Evolutionary conservation across 2,888 invertebrate genomes (phyloP).

Genomic region (Thumatha senex): DNA sequence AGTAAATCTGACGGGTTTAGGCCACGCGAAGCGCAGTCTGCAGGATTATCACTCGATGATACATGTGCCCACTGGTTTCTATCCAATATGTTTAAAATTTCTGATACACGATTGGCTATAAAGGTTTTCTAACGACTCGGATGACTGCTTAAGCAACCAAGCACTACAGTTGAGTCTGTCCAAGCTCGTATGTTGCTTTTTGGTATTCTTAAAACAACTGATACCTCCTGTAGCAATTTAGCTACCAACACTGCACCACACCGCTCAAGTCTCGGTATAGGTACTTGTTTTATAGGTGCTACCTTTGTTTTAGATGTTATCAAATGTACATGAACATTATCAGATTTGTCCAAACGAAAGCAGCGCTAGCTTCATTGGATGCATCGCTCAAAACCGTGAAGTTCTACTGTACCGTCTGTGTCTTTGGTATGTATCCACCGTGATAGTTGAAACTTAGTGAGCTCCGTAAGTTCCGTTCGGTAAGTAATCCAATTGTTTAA

Average conservation of each 20-base stretch:
- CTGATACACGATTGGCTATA: background rate
- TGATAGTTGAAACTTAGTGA: constrained; percentile 9
- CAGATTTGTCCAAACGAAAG: constrained; percentile 17
- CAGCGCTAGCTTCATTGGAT: constrained; percentile 24
- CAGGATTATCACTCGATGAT: background rate
- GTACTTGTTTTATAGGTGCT: background rate
- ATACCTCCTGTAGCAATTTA: no score
- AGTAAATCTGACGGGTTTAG: background rate
- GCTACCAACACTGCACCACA: no score
- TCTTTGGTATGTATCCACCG: constrained; percentile 13
- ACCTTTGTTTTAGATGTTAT: background rate
- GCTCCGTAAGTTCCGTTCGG: constrained; percentile 5
- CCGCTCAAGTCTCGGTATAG: background rate
- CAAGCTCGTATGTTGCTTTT: no score
- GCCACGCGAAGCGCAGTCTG: background rate
- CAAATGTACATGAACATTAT: background rate
- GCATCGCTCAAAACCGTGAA: constrained; percentile 26
- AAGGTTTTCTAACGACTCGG: background rate
- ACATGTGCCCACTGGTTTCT: background rate
- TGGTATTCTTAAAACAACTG: no score
- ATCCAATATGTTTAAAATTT: background rate
- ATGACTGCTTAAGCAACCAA: background rate
- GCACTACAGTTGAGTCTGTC: background rate
- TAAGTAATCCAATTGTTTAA: constrained; percentile 7
- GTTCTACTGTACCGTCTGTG: constrained; percentile 5